phyloP scores from a whole-genome alignment of 2,888 invertebrate genomes.

The Netelia virgata region DNA sequence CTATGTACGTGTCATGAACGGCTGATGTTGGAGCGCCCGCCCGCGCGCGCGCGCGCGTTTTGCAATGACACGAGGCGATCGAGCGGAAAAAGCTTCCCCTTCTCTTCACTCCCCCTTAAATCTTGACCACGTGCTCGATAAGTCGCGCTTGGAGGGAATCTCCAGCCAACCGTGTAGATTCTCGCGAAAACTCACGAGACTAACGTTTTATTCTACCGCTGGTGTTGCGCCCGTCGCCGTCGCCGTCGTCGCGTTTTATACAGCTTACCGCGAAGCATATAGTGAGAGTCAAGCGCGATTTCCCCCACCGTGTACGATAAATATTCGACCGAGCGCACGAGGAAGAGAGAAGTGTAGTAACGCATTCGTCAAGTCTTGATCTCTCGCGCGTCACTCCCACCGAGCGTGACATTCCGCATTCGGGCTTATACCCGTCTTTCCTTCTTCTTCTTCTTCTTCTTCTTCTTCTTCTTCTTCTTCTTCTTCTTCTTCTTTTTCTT shows the following conservation, averaged over 20 bases:
- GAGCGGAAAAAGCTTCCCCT: background rate
- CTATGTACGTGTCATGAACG: background rate
- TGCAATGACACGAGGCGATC: background rate
- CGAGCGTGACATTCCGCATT: constrained; percentile 38
- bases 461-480: no score
- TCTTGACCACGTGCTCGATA: background rate
- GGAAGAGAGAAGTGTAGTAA: background rate
- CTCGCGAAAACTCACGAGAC: background rate
- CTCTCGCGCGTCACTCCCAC: constrained; percentile 33
- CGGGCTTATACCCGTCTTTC: background rate
- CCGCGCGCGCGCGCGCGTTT: background rate
- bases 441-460: background rate
- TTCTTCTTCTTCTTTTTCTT: background rate
- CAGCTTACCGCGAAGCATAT: background rate
- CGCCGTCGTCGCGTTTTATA: background rate
- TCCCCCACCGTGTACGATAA: background rate
- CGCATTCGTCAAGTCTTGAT: constrained; percentile 32
- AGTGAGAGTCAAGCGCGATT: background rate
- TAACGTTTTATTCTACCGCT: background rate
- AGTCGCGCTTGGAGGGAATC: background rate
- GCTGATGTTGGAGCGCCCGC: background rate
- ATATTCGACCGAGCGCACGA: background rate
- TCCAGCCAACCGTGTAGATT: background rate
- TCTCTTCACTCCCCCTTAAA: background rate
- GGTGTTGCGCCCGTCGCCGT: background rate